A percentile compares a stretch with the other conserved stretches of the same genome.
phyloP scores from a whole-genome alignment of 2,888 invertebrate species.

The Calephelis perditalis region DNA sequence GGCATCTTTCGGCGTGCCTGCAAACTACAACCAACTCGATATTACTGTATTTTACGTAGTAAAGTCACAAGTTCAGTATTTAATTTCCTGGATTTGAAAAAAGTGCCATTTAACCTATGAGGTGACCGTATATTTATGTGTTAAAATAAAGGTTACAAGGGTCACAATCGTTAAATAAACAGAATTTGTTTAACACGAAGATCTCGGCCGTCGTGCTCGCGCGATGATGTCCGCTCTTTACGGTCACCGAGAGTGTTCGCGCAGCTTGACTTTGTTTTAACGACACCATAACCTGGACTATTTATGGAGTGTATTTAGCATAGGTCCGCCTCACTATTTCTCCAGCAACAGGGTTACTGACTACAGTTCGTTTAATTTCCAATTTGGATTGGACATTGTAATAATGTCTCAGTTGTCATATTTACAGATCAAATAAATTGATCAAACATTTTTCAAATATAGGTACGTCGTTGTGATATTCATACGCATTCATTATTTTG shows the following conservation, averaged over 20 bases:
- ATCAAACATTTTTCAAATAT: no score
- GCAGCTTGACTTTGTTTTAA: conserved; percentile 74
- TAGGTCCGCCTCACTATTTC: conserved; percentile 54
- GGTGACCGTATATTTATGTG: neutral
- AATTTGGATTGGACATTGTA: no score
- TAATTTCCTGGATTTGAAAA: no score
- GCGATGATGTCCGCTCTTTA: conserved; percentile 58
- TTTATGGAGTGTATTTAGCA: conserved; percentile 70
- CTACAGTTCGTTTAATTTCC: neutral
- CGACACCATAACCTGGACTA: conserved; percentile 64
- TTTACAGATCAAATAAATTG: no score
- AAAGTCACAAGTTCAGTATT: no score
- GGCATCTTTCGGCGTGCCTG: no score
- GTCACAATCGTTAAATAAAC: conserved; percentile 7
- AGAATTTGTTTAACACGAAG: conserved; percentile 22
- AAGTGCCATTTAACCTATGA: no score
- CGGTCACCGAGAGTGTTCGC: conserved; percentile 51
- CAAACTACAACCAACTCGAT: no score
- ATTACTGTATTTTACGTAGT: no score
- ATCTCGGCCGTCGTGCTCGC: conserved; percentile 20
- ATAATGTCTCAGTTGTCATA: no score
- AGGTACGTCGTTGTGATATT: no score
- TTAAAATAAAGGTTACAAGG: conserved; percentile 1
- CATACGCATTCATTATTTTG: no score
- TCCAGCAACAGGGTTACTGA: conserved; percentile 41